Evolutionary conservation across 2,888 invertebrate species (phyloP).

Genomic region (Neoascia interrupta): DNA sequence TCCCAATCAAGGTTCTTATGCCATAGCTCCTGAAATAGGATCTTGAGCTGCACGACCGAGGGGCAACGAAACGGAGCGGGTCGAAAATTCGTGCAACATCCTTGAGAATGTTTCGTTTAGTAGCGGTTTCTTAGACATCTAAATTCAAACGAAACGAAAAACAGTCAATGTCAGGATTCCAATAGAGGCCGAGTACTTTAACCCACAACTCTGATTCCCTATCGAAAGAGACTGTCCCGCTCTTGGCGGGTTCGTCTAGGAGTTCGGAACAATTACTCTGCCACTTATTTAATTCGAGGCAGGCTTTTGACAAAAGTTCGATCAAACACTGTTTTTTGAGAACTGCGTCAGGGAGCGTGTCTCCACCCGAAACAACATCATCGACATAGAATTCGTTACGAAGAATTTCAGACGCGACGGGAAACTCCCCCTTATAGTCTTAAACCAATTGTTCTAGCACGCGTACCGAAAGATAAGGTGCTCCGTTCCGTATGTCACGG

Average conservation of each 20-base stretch:
- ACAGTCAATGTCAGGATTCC: slow-evolving; percentile 33
- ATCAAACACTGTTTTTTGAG: not conserved
- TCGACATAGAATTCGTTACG: slow-evolving; percentile 25
- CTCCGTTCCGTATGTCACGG: slow-evolving; percentile 34
- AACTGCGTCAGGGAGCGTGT: too few species aligned
- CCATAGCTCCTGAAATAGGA: slow-evolving; percentile 23
- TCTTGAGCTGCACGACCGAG: slow-evolving; percentile 10
- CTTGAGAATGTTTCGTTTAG: not conserved
- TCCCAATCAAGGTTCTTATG: slow-evolving; percentile 1
- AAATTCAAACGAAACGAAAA: slow-evolving; percentile 27
- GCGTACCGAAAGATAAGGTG: slow-evolving; percentile 28
- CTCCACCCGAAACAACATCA: not conserved
- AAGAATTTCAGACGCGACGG: slow-evolving; percentile 29
- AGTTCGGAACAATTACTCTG: slow-evolving; percentile 6
- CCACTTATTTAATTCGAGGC: slow-evolving; percentile 7
- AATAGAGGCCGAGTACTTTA: slow-evolving; percentile 51
- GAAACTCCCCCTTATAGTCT: slow-evolving; percentile 39
- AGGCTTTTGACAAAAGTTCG: not conserved
- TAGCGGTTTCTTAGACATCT: not conserved
- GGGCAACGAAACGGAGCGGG: slow-evolving; percentile 1
- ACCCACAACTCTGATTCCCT: not conserved
- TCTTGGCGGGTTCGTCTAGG: too few species aligned
- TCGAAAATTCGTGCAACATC: slow-evolving; percentile 14
- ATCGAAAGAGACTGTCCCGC: too few species aligned
- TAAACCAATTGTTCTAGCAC: slow-evolving; percentile 55